A percentile compares a stretch with the other conserved stretches of the same genome.
Conservation (phyloP, 23 tunicate species). For the Diplosoma virens region DNA sequence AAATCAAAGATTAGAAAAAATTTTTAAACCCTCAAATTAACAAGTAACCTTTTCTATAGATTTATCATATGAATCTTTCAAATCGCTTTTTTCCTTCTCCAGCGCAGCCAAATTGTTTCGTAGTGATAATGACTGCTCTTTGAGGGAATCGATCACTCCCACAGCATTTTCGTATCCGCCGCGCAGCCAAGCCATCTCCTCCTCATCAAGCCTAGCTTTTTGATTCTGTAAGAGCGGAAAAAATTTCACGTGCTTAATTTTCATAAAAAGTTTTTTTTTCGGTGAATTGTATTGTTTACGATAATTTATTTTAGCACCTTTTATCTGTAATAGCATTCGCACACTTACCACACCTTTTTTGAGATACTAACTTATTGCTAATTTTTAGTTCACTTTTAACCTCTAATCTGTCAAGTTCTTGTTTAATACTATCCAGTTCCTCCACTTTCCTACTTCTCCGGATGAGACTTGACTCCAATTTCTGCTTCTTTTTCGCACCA, state of each 20-base stretch:
- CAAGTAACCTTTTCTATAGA: conserved; percentile 68
- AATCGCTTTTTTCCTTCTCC: conserved; percentile 55
- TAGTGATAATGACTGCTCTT: conserved; percentile 41
- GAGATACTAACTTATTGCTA: too few relatives aligned
- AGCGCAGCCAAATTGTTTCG: conserved; percentile 21
- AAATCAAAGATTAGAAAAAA: too few relatives aligned
- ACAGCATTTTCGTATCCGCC: conserved; percentile 84
- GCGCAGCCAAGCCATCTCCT: conserved; percentile 77
- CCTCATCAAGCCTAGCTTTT: conserved; percentile 50
- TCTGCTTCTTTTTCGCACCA: conserved; percentile 63
- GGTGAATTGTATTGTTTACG: too few relatives aligned
- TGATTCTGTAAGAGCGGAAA: conserved; percentile 47
- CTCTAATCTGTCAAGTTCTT: conserved; percentile 60
- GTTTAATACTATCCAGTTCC: conserved; percentile 51
- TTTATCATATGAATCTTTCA: conserved; percentile 49
- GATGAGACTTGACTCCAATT: conserved; percentile 58
- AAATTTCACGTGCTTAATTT: too few relatives aligned
- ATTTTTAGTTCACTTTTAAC: too few relatives aligned
- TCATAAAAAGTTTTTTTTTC: too few relatives aligned
- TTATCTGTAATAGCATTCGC: too few relatives aligned
- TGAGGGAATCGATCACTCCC: conserved; percentile 46
- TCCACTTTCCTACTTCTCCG: conserved; percentile 53
- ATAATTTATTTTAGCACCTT: too few relatives aligned
- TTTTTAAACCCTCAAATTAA: too few relatives aligned
- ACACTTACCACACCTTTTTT: too few relatives aligned